Base-by-base conservation (phyloP, 2,888 invertebrate species). In the Lasioglossum pauxillum region DNA sequence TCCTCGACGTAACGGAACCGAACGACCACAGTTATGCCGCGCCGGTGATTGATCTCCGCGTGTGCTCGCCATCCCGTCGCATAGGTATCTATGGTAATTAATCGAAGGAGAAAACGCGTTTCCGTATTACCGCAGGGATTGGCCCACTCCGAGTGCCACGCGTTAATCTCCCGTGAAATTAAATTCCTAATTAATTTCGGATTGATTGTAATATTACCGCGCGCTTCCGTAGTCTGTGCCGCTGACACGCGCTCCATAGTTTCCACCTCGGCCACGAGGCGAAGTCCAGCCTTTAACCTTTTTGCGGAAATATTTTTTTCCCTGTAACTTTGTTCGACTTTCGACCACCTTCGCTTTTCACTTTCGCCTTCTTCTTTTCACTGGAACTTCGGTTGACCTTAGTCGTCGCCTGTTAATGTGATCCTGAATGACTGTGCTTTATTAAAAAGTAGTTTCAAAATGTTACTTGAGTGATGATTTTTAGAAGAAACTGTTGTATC, bases 31-130 rank as follows among this genome's bases (percentile, higher is more conserved):
- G 87, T 75, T 90, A 90, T 89, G 89, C 82, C 83, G 12, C 82
- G 78, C 80, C 84, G 83, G 86, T 89, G 91, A 91, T 92, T 90
- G 88, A 88, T 91, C 90, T 83, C 73, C 75, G 84, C 79, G 82
- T 84, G 85, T 78, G 72, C 64, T 49, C 72, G 84, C 78, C 49
- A 79, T 57, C 85, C 81, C 74, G 75, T 31, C 80, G 35, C 53
- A n/a, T 57, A 49, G 83, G 87, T 83, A 87, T 84, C 78, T 84
- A 82, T 69, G 72, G 83, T 88, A 88, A 88, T 90, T 90, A 90
- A 87, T 90, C 83, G 84, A 78, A 86, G 81, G 84, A 83, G 90
- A 89, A 88, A 89, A 89, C 88, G 85, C 80, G 82, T 72, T 77
- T 76, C 85, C 74, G 77, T 84, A 84, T 78, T 84, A 71, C 49